Evolutionary conservation across 2,888 invertebrate species (phyloP).

Genomic region (Therioaphis trifolii): DNA sequence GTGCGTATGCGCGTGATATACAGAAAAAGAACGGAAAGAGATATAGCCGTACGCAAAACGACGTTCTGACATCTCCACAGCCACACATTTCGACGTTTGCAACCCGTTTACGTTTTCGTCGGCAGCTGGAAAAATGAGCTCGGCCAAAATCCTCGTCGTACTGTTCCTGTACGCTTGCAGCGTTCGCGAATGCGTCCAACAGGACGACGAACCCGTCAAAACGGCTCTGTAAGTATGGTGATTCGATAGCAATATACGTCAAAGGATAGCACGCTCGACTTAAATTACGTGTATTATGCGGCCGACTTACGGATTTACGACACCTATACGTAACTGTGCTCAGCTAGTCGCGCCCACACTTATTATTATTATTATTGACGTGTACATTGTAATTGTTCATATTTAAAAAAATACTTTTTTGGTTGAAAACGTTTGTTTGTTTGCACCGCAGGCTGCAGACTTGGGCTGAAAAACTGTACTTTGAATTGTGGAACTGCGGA

Average conservation of each 20-base stretch:
- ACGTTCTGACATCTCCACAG: too few species aligned
- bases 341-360: too few species aligned
- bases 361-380: not conserved
- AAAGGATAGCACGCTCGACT: not conserved
- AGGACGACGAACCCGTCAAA: conserved; percentile 49
- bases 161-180: conserved; percentile 26
- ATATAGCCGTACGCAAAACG: too few species aligned
- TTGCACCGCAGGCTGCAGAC: conserved; percentile 34
- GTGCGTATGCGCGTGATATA: too few species aligned
- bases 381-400: too few species aligned
- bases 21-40: too few species aligned
- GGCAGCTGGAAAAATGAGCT: too few species aligned
- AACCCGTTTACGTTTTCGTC: too few species aligned
- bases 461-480: conserved; percentile 83
- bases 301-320: not conserved
- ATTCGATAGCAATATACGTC: too few species aligned
- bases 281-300: conserved; percentile 38
- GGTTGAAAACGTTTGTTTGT: too few species aligned
- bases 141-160: conserved; percentile 20
- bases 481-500: conserved; percentile 83
- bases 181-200: conserved; percentile 36
- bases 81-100: too few species aligned
- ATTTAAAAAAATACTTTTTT: too few species aligned
- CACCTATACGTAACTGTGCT: not conserved
- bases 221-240: conserved; percentile 51